Conservation (phyloP, 2,113 vertebrate species). For the Toxotes chatareus region DNA sequence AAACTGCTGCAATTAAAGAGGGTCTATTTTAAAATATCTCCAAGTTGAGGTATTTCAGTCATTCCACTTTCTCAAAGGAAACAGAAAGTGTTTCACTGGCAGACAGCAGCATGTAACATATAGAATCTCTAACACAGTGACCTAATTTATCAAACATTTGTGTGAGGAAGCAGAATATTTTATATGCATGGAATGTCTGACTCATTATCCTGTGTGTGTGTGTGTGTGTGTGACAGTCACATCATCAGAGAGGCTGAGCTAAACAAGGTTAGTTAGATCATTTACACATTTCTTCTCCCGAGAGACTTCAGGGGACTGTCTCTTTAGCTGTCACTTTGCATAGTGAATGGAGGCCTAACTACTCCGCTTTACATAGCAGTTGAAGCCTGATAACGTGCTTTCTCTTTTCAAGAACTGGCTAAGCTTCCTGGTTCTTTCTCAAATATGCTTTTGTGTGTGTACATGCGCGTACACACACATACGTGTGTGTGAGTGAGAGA, state of each 20-base stretch:
- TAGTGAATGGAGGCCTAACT: conserved; percentile 33
- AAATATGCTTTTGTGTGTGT: neutral
- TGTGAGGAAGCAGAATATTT: conserved; percentile 43
- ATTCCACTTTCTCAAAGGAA: conserved; percentile 23
- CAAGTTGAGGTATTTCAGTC: conserved; percentile 12
- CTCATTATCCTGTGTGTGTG: conserved; percentile 41
- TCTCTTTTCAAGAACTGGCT: conserved; percentile 24
- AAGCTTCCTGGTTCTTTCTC: conserved; percentile 11
- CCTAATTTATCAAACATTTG: conserved; percentile 57
- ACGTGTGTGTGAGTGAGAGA: neutral
- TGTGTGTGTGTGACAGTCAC: conserved; percentile 24
- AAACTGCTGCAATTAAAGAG: conserved; percentile 18
- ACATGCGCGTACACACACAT: no score
- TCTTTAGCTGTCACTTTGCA: conserved; percentile 63
- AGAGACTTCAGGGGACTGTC: conserved; percentile 24
- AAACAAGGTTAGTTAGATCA: conserved; percentile 56
- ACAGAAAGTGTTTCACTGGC: conserved; percentile 1
- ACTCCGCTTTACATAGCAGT: conserved; percentile 59
- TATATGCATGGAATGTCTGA: conserved; percentile 63
- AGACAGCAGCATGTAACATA: conserved; percentile 36
- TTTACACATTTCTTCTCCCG: conserved; percentile 41
- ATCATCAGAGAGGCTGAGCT: conserved; percentile 46
- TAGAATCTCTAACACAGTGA: conserved; percentile 13
- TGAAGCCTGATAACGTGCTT: conserved; percentile 24
- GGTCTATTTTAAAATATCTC: conserved; percentile 30